Evolutionary conservation across 2,888 invertebrate genomes (phyloP).

Genomic region (Aproaerema taeniolella): DNA sequence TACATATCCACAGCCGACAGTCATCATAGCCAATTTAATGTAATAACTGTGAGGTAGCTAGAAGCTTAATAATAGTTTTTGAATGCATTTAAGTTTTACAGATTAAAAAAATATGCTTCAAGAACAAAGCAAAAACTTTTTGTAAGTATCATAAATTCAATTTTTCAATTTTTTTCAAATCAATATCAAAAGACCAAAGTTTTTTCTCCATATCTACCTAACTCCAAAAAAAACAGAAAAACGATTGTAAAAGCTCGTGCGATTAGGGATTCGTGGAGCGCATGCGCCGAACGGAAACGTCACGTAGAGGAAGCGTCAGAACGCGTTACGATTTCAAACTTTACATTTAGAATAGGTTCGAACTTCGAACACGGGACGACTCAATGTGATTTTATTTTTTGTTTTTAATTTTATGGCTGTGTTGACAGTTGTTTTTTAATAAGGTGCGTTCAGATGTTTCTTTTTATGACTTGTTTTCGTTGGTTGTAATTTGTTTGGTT

Average conservation of each 20-base stretch:
- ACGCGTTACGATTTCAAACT: slow-evolving; percentile 76
- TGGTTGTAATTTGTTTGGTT: not conserved
- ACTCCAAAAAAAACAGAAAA: slow-evolving; percentile 26
- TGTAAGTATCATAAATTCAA: too few relatives aligned
- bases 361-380: slow-evolving; percentile 53
- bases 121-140: too few relatives aligned
- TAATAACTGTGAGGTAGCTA: too few relatives aligned
- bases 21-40: too few relatives aligned
- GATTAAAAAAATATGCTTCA: too few relatives aligned
- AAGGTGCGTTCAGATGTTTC: not conserved
- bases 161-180: not conserved
- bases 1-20: too few relatives aligned
- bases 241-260: slow-evolving; percentile 49
- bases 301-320: slow-evolving; percentile 74
- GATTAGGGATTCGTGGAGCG: slow-evolving; percentile 68
- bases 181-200: not conserved
- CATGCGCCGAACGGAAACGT: slow-evolving; percentile 62
- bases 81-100: too few relatives aligned
- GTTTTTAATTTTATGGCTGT: slow-evolving; percentile 34
- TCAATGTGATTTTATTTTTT: slow-evolving; percentile 56
- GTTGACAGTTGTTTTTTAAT: slow-evolving; percentile 7
- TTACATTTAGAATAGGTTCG: slow-evolving; percentile 59
- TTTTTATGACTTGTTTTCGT: too few relatives aligned
- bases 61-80: too few relatives aligned
- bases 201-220: slow-evolving; percentile 7